Conservation (phyloP, 2,888 invertebrate species). For the Rugalucina vietnamica region DNA sequence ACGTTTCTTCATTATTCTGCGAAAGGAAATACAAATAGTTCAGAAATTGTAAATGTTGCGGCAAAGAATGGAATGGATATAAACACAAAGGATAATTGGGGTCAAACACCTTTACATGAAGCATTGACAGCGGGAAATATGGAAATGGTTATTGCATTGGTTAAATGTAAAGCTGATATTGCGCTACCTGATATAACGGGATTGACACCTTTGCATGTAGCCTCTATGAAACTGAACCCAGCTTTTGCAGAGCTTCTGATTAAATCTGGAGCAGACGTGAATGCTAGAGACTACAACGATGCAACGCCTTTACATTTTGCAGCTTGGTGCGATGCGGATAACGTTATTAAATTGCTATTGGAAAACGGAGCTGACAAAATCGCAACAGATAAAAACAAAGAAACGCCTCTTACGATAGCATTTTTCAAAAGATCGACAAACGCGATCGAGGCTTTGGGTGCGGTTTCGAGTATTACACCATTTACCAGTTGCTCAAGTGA, state of each 20-base stretch:
- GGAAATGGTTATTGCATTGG: constrained; percentile 15
- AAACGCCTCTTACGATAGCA: constrained; percentile 37
- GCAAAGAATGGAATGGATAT: constrained; percentile 29
- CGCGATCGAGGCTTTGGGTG: neutral
- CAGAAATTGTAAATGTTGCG: neutral
- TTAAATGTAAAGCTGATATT: constrained; percentile 21
- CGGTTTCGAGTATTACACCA: neutral
- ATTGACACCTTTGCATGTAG: constrained; percentile 32
- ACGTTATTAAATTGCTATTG: constrained; percentile 26
- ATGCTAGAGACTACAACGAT: constrained; percentile 24
- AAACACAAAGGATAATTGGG: constrained; percentile 24
- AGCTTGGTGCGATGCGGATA: constrained; percentile 30
- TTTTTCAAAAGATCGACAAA: neutral
- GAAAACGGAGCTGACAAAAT: constrained; percentile 18
- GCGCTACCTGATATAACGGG: constrained; percentile 19
- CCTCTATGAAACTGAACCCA: neutral
- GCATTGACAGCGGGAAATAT: constrained; percentile 28
- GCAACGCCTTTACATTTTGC: constrained; percentile 48
- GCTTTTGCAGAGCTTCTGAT: constrained; percentile 26
- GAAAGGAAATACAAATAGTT: neutral
- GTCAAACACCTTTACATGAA: constrained; percentile 43
- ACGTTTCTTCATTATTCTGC: constrained; percentile 11
- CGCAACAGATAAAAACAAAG: constrained; percentile 13
- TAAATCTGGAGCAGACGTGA: constrained; percentile 31
- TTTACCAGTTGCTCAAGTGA: constrained; percentile 31